Evolutionary conservation across 2,888 invertebrate genomes (phyloP).

Genomic region (Rhabditoides inermis): DNA sequence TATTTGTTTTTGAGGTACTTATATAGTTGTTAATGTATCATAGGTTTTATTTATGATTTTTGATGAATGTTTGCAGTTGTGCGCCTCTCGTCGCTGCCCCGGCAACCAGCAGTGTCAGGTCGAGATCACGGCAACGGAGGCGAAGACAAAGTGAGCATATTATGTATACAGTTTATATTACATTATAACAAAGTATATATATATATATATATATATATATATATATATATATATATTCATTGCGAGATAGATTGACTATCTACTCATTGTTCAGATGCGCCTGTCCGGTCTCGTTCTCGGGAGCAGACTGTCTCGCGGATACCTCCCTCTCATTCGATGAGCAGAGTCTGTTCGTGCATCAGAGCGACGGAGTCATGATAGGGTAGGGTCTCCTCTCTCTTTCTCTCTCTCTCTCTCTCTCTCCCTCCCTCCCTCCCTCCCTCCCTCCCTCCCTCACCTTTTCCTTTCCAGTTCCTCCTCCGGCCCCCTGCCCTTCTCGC

Average conservation of each 20-base stretch:
- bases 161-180: too few relatives aligned
- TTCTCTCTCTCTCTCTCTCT: slow-evolving; percentile 19
- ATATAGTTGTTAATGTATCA: slow-evolving; percentile 6
- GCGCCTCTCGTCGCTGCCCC: slow-evolving; percentile 10
- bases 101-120: slow-evolving; percentile 8
- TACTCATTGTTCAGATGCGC: slow-evolving; percentile 8
- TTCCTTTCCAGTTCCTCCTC: slow-evolving; percentile 11
- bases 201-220: too few relatives aligned
- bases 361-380: slow-evolving; percentile 29
- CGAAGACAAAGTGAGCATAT: too few relatives aligned
- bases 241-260: too few relatives aligned
- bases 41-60: background rate
- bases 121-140: too few relatives aligned
- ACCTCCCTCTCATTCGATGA: slow-evolving; percentile 31
- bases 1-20: too few relatives aligned
- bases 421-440: slow-evolving; percentile 37
- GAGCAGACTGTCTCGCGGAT: slow-evolving; percentile 22
- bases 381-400: slow-evolving; percentile 18
- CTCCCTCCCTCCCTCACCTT: slow-evolving; percentile 27
- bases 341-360: slow-evolving; percentile 33
- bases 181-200: too few relatives aligned
- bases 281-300: slow-evolving; percentile 15
- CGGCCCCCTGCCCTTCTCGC: slow-evolving; percentile 20
- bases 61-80: slow-evolving; percentile 6
- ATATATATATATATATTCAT: too few relatives aligned